phyloP scores from a whole-genome alignment of 2,797 vertebrate species.

The Liasis olivaceus region DNA sequence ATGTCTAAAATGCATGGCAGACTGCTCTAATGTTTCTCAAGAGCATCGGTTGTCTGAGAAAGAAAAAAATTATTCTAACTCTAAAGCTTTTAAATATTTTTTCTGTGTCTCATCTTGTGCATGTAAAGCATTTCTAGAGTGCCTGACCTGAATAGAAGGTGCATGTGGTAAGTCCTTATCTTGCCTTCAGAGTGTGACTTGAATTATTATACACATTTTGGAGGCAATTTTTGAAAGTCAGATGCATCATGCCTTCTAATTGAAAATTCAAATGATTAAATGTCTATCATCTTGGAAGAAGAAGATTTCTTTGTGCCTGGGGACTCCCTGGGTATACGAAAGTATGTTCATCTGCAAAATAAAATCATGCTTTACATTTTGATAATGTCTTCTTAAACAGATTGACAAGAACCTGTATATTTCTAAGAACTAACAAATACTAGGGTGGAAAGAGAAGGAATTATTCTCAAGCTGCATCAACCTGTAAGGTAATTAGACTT shows the following conservation, averaged over 20 bases:
- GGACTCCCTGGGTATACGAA: neutral
- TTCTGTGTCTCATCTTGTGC: slow-evolving; percentile 43
- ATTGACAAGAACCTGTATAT: neutral
- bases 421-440: neutral
- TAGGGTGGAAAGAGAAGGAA: neutral
- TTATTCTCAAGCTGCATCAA: neutral
- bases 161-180: slow-evolving; percentile 49
- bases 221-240: slow-evolving; percentile 41
- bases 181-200: slow-evolving; percentile 49
- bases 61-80: slow-evolving; percentile 36
- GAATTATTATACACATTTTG: slow-evolving; percentile 47
- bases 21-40: slow-evolving; percentile 34
- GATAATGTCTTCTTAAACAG: neutral
- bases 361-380: neutral
- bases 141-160: slow-evolving; percentile 51
- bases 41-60: slow-evolving; percentile 25
- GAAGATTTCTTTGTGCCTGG: neutral
- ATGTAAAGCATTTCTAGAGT: slow-evolving; percentile 56
- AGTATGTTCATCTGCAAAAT: neutral
- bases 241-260: neutral
- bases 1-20: slow-evolving; percentile 25
- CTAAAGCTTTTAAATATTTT: slow-evolving; percentile 33
- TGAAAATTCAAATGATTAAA: neutral
- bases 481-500: neutral
- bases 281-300: neutral